phyloP scores from a whole-genome alignment of 2,888 invertebrate species.

The Anoncus sp. region DNA sequence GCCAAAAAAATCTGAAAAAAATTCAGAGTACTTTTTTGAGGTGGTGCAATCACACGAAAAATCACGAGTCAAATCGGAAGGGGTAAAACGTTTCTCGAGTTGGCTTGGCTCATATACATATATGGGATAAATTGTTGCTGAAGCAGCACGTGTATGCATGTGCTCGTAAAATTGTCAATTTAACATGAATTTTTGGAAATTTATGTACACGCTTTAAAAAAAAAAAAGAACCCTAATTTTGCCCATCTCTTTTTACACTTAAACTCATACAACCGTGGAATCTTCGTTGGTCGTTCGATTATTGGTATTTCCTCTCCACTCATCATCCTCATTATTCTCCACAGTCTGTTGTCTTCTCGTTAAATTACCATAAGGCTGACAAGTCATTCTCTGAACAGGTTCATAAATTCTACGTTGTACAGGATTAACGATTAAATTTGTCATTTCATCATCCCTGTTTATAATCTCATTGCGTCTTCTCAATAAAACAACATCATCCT shows the following conservation, averaged over 20 bases:
- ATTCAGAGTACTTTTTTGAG: no score
- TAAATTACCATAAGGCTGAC: constrained; percentile 76
- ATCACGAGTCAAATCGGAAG: no score
- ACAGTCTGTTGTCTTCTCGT: constrained; percentile 30
- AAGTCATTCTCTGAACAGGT: constrained; percentile 77
- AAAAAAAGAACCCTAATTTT: constrained; percentile 30
- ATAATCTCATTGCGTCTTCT: constrained; percentile 55
- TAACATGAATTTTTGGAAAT: not conserved
- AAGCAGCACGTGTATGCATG: no score
- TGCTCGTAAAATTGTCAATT: no score
- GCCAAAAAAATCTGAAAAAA: no score
- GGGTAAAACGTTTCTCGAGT: no score
- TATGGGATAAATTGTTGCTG: no score
- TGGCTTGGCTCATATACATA: no score
- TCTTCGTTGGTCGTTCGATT: constrained; percentile 57
- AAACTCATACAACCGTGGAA: constrained; percentile 63
- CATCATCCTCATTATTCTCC: constrained; percentile 24
- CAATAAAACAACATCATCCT: constrained; percentile 9
- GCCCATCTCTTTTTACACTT: not conserved
- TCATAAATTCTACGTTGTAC: constrained; percentile 76
- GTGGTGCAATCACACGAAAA: no score
- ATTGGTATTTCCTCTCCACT: constrained; percentile 48
- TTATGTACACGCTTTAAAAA: not conserved
- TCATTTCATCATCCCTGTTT: constrained; percentile 30
- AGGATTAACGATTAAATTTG: constrained; percentile 61